A percentile compares a stretch with the other conserved stretches of the same genome.
phyloP scores from a whole-genome alignment of 2,888 invertebrate species.

The Megaustenia siamemsis region DNA sequence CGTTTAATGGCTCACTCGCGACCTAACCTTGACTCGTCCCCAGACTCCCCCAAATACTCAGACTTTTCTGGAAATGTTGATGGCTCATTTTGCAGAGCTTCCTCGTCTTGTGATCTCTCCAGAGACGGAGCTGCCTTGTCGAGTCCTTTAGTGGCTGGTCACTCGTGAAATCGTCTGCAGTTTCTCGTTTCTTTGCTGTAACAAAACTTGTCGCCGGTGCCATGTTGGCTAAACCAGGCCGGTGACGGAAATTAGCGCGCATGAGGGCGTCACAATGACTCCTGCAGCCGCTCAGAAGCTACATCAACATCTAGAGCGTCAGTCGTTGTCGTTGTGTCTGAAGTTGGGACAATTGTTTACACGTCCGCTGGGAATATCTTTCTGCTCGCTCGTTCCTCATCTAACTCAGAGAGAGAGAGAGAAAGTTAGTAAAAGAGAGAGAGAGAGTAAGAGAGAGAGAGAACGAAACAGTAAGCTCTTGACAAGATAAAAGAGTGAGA shows the following conservation, averaged over 20 bases:
- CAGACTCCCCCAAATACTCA: neutral
- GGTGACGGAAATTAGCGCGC: constrained; percentile 27
- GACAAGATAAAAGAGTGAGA: neutral
- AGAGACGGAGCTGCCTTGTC: constrained; percentile 15
- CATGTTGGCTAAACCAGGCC: neutral
- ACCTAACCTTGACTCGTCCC: neutral
- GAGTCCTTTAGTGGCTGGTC: constrained; percentile 45
- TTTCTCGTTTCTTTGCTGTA: constrained; percentile 16
- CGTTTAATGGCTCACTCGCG: constrained; percentile 25
- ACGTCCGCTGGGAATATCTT: constrained; percentile 31
- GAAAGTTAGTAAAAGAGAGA: too few relatives aligned
- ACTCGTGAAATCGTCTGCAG: constrained; percentile 49
- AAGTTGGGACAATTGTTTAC: constrained; percentile 38
- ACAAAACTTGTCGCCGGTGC: constrained; percentile 9
- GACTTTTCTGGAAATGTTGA: constrained; percentile 11
- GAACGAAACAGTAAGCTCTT: neutral
- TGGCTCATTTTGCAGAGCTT: constrained; percentile 1
- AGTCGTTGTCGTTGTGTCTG: neutral
- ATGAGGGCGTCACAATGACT: constrained; percentile 33
- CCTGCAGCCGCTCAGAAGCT: neutral
- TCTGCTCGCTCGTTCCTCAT: neutral
- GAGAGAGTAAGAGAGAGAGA: too few relatives aligned
- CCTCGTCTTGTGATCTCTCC: neutral
- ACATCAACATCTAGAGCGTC: neutral
- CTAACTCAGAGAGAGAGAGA: too few relatives aligned